phyloP scores from a whole-genome alignment of 92 coral and sea anemone species.

The Actinostola sp. region DNA sequence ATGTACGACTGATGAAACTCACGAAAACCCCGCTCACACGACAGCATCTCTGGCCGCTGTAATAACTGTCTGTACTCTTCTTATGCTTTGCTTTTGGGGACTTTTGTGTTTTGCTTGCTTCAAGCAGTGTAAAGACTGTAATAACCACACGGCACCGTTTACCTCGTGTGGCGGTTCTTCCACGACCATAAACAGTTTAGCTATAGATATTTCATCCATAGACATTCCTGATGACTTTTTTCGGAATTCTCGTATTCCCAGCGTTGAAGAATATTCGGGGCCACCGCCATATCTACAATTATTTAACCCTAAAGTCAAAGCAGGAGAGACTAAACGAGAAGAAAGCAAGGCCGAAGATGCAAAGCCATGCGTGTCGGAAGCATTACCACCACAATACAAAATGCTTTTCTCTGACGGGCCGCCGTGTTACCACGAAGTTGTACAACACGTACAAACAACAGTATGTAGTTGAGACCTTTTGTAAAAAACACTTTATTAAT shows the following conservation, averaged over 20 bases:
- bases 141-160: not conserved
- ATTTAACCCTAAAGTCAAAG: slow-evolving; percentile 33
- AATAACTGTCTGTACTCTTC: slow-evolving; percentile 44
- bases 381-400: slow-evolving; percentile 45
- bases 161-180: not conserved
- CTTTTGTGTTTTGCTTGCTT: slow-evolving; percentile 58
- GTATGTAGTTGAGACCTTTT: no score
- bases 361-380: not conserved
- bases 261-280: slow-evolving; percentile 49
- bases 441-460: slow-evolving; percentile 7
- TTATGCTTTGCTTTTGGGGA: slow-evolving; percentile 59
- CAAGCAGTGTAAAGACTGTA: slow-evolving; percentile 49
- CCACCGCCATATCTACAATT: slow-evolving; percentile 74
- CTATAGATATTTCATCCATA: slow-evolving; percentile 38
- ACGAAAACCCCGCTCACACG: slow-evolving; percentile 4
- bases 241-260: slow-evolving; percentile 45
- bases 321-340: not conserved
- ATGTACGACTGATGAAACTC: slow-evolving; percentile 5
- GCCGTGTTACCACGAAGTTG: slow-evolving; percentile 41
- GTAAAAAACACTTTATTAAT: no score
- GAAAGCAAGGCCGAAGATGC: not conserved
- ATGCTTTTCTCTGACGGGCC: slow-evolving; percentile 39
- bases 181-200: slow-evolving; percentile 3
- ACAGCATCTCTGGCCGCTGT: slow-evolving; percentile 49
- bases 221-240: slow-evolving; percentile 65